Evolutionary conservation across 2,888 invertebrate species (phyloP).

Genomic region (Ceriagrion tenellum): DNA sequence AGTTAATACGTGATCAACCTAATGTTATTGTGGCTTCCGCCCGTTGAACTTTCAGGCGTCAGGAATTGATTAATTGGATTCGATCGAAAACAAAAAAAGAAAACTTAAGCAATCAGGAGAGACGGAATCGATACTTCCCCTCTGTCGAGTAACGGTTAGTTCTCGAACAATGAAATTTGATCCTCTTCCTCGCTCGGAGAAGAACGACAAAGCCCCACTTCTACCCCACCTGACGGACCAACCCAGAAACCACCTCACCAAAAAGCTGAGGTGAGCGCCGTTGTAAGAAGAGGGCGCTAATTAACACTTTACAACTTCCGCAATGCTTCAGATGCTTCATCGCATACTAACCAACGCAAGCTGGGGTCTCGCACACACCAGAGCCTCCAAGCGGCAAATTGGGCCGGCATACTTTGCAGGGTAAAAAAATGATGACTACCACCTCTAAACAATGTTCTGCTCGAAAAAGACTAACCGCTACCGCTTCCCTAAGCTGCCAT

Average conservation of each 20-base stretch:
- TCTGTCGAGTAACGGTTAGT: too few species aligned
- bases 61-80: too few species aligned
- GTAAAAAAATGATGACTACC: neutral
- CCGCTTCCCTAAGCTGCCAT: too few species aligned
- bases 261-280: neutral
- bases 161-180: neutral
- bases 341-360: neutral
- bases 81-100: too few species aligned
- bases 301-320: neutral
- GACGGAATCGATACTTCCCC: too few species aligned
- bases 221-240: neutral
- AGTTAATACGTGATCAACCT: too few species aligned
- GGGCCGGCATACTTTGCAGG: neutral
- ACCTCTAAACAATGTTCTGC: neutral
- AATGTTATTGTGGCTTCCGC: too few species aligned
- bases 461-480: too few species aligned
- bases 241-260: neutral
- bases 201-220: neutral
- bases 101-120: too few species aligned
- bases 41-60: too few species aligned
- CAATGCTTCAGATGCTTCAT: neutral
- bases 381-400: neutral
- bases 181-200: neutral
- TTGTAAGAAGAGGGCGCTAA: neutral
- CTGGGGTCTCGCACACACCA: neutral